Base-by-base conservation (phyloP, 2,888 invertebrate species). In the Himalopsyche tibetana region DNA sequence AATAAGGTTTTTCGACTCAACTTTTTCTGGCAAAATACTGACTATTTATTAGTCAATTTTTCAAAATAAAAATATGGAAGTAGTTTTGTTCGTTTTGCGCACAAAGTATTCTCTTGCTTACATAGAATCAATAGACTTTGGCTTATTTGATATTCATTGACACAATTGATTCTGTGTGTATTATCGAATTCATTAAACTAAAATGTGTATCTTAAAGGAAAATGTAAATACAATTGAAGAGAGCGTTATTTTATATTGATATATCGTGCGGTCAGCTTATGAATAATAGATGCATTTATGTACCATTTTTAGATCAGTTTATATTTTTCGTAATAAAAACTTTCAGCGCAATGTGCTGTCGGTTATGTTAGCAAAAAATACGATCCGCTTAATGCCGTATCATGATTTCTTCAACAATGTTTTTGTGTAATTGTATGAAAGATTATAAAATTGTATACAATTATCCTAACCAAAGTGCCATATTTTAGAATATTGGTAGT, bases 341-440 rank as follows among this genome's bases (percentile, higher is more conserved):
- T 51, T 63, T 63, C 5, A 19, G 15, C 28, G 63, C 8, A 19
- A 63, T 9, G 63, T 19, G 19, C n/a, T 6, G 5, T n/a, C n/a
- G n/a, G 6, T 19, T 17, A 8, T n/a, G 4, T 5, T 19, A n/a
- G 5, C 12, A 56, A 19, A 19, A 56, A 19, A 19, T 4, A 56
- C 5, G 28, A 8, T 28, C n/a, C 8, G n/a, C 28, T 19, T 4
- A 63, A 63, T 63, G 8, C 28, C 19, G 28, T 19, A 28, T 28
- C 28, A 63, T 63, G 63, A 63, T 63, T 63, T 63, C 63, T 63
- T 63, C 63, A 63, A 63, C 19, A 63, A 28, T 63, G 63, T 19
- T 63, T 56, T 28, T 63, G 28, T 63, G 28, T 19, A 19, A 63
- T 63, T 63, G 63, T 19, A 63, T 63, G 11, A 63, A 63, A 63